Evolutionary conservation across 2,888 invertebrate species (phyloP), one percentile per base, ranked within the genome.

Genomic region (Acleris cristana): DNA sequence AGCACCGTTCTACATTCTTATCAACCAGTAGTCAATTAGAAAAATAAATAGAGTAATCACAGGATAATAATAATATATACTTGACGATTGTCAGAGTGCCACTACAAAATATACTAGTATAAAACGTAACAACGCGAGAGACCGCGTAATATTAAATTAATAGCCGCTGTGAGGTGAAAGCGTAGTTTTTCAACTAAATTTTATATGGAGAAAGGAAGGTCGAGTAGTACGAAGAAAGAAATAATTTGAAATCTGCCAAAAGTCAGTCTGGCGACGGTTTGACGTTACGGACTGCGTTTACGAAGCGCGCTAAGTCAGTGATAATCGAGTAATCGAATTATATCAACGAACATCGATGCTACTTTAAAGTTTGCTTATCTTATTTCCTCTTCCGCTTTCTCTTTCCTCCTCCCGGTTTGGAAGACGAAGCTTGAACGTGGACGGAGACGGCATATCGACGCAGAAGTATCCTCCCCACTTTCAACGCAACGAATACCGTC

Each of bases 41-140:
- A 82, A 34, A 81, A 81, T 82, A 82, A 83, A 82, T 82, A 81
- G 65, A 64, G 34, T 51, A 68, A 58, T 56, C 53, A n/a, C 57
- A 23, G 48, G 49, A 53, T 54, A 57, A 21, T 3, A 44, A 0
- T n/a, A n/a, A n/a, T n/a, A n/a, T 61, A 23, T 18, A 52, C 21
- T 52, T 21, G 10, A 2, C 14, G 30, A 54, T 23, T 45, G 40
- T 52, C 18, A 14, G 16, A 48, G 45, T 26, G 44, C 49, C 30
- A 45, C 51, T 51, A 45, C 51, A 19, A 14, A 65, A 56, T 34
- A 12, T 23, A 52, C 23, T 45, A 12, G 14, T 26, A n/a, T 21
- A 26, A 56, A 67, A 40, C 44, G 4, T 19, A 12, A 30, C 26
- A 67, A 21, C 21, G 23, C 26, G 26, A 23, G 48, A 18, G 8